Conservation (phyloP, 2,113 vertebrate species). For the Ibidorhyncha struthersii region DNA sequence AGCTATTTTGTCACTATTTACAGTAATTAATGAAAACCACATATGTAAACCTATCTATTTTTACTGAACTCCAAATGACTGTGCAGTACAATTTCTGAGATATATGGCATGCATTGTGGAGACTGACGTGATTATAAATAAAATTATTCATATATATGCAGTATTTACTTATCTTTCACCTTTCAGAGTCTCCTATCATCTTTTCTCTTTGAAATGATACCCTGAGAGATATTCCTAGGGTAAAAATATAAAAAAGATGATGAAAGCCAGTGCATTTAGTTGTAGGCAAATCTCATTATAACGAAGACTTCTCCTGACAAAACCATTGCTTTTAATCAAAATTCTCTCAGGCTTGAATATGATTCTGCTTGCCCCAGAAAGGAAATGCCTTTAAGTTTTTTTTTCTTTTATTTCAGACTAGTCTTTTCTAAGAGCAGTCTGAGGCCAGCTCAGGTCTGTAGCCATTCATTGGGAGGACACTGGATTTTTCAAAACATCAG, state of each 20-base stretch:
- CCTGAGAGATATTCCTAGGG: neutral
- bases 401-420: neutral
- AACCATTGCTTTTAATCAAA: neutral
- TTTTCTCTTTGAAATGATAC: neutral
- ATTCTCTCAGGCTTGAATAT: slow-evolving; percentile 40
- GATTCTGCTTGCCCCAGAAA: neutral
- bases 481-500: neutral
- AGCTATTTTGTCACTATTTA: neutral
- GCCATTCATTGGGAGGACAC: neutral
- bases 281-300: slow-evolving; percentile 7
- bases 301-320: neutral
- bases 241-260: neutral
- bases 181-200: neutral
- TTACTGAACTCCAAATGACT: neutral
- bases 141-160: neutral
- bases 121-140: neutral
- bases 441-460: neutral
- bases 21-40: neutral
- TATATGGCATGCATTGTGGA: neutral
- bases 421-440: neutral
- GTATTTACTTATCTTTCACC: neutral
- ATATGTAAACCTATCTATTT: neutral
- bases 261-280: neutral
- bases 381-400: neutral
- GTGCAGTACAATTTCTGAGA: neutral